A percentile compares a stretch with the other conserved stretches of the same genome.
Evolutionary conservation across 53 echinoderm and acorn worm genomes (phyloP).

Genomic region (Antedon mediterranea): DNA sequence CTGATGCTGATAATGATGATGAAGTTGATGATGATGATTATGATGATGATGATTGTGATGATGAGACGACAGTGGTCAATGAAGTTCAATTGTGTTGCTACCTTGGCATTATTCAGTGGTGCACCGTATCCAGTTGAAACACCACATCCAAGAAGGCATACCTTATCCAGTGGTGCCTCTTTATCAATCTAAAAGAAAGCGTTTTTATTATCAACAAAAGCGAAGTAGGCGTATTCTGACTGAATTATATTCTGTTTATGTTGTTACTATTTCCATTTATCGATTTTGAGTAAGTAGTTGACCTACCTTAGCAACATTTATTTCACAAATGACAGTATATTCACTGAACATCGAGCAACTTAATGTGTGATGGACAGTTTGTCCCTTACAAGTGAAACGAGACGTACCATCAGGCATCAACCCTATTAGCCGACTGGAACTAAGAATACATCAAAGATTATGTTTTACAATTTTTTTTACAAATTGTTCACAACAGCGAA

Average conservation of each 20-base stretch:
- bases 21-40: too few species aligned
- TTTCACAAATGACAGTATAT: slow-evolving; percentile 76
- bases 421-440: slow-evolving; percentile 59
- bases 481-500: too few species aligned
- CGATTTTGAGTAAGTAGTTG: too few species aligned
- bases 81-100: too few species aligned
- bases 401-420: slow-evolving; percentile 91
- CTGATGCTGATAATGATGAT: too few species aligned
- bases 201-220: too few species aligned
- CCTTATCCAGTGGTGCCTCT: slow-evolving; percentile 82
- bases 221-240: too few species aligned
- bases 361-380: slow-evolving; percentile 66
- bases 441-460: slow-evolving; percentile 6
- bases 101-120: slow-evolving; percentile 79
- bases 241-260: too few species aligned
- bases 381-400: slow-evolving; percentile 84
- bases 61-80: slow-evolving; percentile 63
- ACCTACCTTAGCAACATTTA: slow-evolving; percentile 91
- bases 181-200: slow-evolving; percentile 38
- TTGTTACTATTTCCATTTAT: too few species aligned
- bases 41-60: too few species aligned
- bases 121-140: slow-evolving; percentile 90
- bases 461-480: too few species aligned
- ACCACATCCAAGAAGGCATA: slow-evolving; percentile 85
- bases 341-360: slow-evolving; percentile 83